phyloP scores from a whole-genome alignment of 2,797 vertebrate species.

The Rhinella marina region DNA sequence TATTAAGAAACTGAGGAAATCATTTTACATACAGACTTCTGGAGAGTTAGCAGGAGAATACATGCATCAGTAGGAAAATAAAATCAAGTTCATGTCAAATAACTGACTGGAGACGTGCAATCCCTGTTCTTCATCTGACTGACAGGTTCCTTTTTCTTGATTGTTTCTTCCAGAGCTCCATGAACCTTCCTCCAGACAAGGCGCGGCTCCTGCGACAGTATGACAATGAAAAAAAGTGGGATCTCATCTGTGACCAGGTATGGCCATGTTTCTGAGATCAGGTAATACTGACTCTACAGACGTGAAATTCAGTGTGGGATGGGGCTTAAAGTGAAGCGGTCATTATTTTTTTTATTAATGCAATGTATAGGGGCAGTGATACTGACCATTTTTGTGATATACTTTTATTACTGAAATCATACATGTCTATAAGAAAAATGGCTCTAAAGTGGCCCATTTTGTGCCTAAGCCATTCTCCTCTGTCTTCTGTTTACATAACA shows the following conservation, averaged over 20 bases:
- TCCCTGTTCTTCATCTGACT: background rate
- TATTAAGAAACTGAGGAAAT: no score
- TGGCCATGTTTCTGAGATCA: background rate
- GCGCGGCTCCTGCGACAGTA: constrained; percentile 92
- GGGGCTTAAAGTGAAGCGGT: no score
- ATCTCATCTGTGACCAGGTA: constrained; percentile 91
- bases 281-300: background rate
- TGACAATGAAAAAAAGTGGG: constrained; percentile 96
- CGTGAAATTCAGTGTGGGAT: background rate
- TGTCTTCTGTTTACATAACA: no score
- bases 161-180: constrained; percentile 83
- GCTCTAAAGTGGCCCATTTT: no score
- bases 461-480: no score
- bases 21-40: no score
- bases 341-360: no score
- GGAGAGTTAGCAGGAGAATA: no score
- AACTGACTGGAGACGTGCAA: background rate
- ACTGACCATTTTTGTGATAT: no score
- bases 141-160: background rate
- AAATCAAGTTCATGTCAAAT: background rate
- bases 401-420: no score
- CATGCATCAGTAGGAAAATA: background rate
- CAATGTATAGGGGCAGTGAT: no score
- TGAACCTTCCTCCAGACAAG: constrained; percentile 94
- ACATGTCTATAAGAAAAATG: no score